Percentiles rank a stretch among this genome's conserved stretches.
Conservation (phyloP, 2,113 vertebrate species). For the Gopherus evgoodei region DNA sequence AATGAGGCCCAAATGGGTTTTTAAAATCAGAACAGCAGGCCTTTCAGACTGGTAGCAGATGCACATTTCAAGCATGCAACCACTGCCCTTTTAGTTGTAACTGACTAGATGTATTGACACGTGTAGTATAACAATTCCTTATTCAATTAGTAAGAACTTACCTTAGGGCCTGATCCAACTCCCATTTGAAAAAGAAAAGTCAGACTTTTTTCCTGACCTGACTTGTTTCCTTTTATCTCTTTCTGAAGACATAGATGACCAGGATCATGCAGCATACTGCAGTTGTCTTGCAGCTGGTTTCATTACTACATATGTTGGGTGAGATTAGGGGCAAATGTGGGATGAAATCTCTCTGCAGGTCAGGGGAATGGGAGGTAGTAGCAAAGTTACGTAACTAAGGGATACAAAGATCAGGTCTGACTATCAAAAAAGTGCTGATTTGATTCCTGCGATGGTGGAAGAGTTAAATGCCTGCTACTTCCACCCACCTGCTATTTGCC, state of each 20-base stretch:
- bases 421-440: background rate
- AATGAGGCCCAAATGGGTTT: background rate
- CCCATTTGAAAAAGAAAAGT: background rate
- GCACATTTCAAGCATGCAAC: background rate
- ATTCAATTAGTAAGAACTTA: background rate
- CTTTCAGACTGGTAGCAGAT: background rate
- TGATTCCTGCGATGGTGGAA: background rate
- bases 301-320: background rate
- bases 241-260: background rate
- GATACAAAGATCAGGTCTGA: background rate
- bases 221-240: background rate
- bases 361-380: background rate
- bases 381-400: background rate
- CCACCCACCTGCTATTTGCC: accelerated
- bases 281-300: background rate
- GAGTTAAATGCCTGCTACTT: background rate
- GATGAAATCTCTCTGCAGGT: background rate
- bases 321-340: background rate
- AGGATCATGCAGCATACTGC: background rate
- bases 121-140: background rate
- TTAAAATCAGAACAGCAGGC: accelerated
- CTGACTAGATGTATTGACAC: accelerated
- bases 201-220: background rate
- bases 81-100: background rate
- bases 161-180: background rate